Evolutionary conservation across 2,888 invertebrate genomes (phyloP).

Genomic region (Halictus ligatus): DNA sequence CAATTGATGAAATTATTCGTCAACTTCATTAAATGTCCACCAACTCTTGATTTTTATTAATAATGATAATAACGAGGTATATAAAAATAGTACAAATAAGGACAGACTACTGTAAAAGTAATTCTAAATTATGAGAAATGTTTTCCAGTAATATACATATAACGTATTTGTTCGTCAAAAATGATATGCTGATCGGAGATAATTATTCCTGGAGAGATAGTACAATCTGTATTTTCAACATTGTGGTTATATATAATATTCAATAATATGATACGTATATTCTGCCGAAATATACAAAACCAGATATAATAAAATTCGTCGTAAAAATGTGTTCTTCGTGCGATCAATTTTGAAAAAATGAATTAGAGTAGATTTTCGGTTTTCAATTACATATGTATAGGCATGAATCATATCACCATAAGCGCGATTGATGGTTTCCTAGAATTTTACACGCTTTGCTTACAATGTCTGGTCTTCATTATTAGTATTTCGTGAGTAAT

Average conservation of each 20-base stretch:
- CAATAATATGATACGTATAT: too few species aligned
- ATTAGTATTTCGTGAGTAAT: constrained; percentile 48
- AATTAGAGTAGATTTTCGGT: not conserved
- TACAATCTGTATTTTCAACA: not conserved
- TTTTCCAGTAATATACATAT: not conserved
- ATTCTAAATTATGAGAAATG: not conserved
- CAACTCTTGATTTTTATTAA: not conserved
- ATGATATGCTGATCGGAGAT: not conserved
- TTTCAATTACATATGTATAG: not conserved
- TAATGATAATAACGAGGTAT: not conserved
- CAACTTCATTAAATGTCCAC: not conserved
- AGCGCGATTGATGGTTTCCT: constrained; percentile 10
- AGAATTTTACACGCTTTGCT: constrained; percentile 13
- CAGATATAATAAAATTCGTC: not conserved
- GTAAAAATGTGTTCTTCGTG: not conserved
- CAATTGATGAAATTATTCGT: not conserved
- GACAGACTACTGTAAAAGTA: too few species aligned
- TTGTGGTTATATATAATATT: not conserved
- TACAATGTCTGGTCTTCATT: constrained; percentile 10
- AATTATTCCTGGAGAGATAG: not conserved
- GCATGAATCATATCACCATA: constrained; percentile 16
- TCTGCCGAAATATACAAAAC: not conserved
- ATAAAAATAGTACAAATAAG: not conserved
- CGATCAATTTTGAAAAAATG: not conserved
- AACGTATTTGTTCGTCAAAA: not conserved